Evolutionary conservation across 1,140 invertebrate species (phyloP).

Genomic region (Aethina tumida): DNA sequence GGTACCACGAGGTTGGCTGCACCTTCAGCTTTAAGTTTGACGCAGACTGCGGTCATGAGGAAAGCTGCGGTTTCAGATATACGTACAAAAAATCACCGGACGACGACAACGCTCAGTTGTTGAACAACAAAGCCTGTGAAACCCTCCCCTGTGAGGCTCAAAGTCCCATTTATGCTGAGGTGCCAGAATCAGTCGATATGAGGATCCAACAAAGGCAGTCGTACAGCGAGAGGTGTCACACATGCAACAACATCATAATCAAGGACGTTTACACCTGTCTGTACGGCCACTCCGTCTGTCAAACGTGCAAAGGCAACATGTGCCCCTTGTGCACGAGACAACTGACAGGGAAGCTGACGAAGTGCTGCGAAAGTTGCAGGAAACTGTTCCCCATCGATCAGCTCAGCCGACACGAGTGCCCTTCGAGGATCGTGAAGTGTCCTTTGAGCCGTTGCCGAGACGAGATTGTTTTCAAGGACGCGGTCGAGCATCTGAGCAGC

Average conservation of each 20-base stretch:
- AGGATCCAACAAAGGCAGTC: not conserved
- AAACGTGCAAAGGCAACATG: too few relatives aligned
- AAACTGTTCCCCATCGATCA: too few relatives aligned
- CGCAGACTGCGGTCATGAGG: slow-evolving; percentile 12
- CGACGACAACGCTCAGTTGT: not conserved
- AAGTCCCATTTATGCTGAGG: too few relatives aligned
- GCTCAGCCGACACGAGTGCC: slow-evolving; percentile 10
- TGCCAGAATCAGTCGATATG: slow-evolving; percentile 2
- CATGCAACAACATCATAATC: slow-evolving; percentile 6
- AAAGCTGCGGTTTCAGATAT: slow-evolving; percentile 10
- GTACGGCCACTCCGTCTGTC: too few relatives aligned
- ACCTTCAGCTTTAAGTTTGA: slow-evolving; percentile 8
- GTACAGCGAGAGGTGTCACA: not conserved
- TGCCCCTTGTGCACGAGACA: too few relatives aligned
- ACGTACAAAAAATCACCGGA: not conserved
- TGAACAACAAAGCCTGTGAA: slow-evolving; percentile 4
- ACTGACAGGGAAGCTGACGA: too few relatives aligned
- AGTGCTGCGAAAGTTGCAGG: too few relatives aligned
- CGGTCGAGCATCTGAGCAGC: slow-evolving; percentile 6
- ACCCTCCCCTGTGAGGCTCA: too few relatives aligned
- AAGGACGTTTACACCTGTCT: too few relatives aligned
- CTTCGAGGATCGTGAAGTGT: slow-evolving; percentile 7
- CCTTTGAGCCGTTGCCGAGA: slow-evolving; percentile 3
- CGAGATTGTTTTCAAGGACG: not conserved
- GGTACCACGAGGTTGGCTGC: slow-evolving; percentile 14